Evolutionary conservation across 2,888 invertebrate species (phyloP).

Genomic region (Synanthedon tipuliformis): DNA sequence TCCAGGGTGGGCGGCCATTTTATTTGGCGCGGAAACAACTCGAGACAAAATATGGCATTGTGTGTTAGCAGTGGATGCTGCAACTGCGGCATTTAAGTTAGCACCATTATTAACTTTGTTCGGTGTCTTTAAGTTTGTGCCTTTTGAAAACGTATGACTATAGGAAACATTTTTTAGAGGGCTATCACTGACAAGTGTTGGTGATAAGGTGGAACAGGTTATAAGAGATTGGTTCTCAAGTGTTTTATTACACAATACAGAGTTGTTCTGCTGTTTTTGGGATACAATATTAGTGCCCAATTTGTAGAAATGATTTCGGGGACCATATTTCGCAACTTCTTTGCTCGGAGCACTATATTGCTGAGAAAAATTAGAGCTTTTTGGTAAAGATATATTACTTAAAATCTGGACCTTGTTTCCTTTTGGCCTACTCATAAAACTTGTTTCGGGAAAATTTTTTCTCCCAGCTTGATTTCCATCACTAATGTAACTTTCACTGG

Average conservation of each 20-base stretch:
- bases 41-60: slow-evolving; percentile 62
- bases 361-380: slow-evolving; percentile 49
- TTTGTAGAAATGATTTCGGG: slow-evolving; percentile 59
- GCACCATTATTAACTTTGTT: slow-evolving; percentile 63
- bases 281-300: slow-evolving; percentile 46
- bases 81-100: slow-evolving; percentile 57
- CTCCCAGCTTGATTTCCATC: slow-evolving; percentile 38
- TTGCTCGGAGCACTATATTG: slow-evolving; percentile 48
- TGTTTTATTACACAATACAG: slow-evolving; percentile 52
- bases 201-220: slow-evolving; percentile 44
- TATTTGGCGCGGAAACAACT: slow-evolving; percentile 61
- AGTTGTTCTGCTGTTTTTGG: slow-evolving; percentile 49
- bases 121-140: slow-evolving; percentile 48
- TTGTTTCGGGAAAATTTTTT: slow-evolving; percentile 55
- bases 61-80: slow-evolving; percentile 48
- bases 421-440: slow-evolving; percentile 46
- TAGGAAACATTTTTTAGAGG: slow-evolving; percentile 58
- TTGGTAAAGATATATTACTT: slow-evolving; percentile 61
- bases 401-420: slow-evolving; percentile 63
- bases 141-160: slow-evolving; percentile 51
- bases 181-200: slow-evolving; percentile 46
- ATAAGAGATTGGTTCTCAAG: slow-evolving; percentile 54
- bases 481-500: slow-evolving; percentile 57
- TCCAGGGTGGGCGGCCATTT: slow-evolving; percentile 60
- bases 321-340: slow-evolving; percentile 46